Conservation (phyloP, 2,888 invertebrate genomes). For the Pantelozetes paolii region DNA sequence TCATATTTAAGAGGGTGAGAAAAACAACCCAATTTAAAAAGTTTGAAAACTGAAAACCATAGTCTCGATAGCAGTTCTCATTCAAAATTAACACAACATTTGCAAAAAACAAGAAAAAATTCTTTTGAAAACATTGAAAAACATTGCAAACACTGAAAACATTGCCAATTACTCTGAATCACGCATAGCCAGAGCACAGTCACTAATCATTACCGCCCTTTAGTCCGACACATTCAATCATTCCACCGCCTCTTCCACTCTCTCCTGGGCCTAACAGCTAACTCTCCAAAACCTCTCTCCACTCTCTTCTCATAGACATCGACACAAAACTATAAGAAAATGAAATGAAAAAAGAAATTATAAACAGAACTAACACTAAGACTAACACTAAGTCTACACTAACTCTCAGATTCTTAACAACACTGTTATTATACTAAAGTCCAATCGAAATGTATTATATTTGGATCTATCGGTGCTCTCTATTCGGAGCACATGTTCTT, state of each 20-base stretch:
- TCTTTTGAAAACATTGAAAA: slow-evolving; percentile 35
- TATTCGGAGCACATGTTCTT: background rate
- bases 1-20: slow-evolving; percentile 37
- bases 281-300: slow-evolving; percentile 3
- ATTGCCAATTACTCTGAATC: slow-evolving; percentile 34
- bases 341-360: background rate
- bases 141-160: no score
- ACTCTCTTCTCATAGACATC: slow-evolving; percentile 4
- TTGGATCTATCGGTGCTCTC: background rate
- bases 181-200: slow-evolving; percentile 17
- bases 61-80: slow-evolving; percentile 35
- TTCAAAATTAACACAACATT: slow-evolving; percentile 35
- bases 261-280: background rate
- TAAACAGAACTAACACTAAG: background rate
- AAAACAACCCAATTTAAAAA: slow-evolving; percentile 17
- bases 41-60: slow-evolving; percentile 20
- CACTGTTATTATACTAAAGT: background rate
- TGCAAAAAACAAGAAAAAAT: slow-evolving; percentile 13
- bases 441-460: slow-evolving; percentile 4
- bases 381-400: background rate
- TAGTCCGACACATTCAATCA: slow-evolving; percentile 36
- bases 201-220: slow-evolving; percentile 37
- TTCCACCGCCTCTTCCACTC: slow-evolving; percentile 33
- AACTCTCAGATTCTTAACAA: background rate
- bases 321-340: background rate